Conservation (phyloP, 2,797 vertebrate genomes). For the Hoplostethus mediterraneus region DNA sequence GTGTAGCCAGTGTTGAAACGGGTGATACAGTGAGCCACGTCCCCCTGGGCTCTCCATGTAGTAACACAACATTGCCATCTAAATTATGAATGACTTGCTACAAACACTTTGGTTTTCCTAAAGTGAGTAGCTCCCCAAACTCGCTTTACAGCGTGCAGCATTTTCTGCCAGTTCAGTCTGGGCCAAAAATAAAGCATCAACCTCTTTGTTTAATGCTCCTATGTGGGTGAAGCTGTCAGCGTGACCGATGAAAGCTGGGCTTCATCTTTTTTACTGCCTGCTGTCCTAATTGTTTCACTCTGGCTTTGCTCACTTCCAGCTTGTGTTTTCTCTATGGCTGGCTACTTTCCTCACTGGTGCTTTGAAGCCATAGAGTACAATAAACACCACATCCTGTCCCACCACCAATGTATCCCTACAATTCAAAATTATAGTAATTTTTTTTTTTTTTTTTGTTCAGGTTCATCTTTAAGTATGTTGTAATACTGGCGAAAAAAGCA, state of each 20-base stretch:
- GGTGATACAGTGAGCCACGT: conserved; percentile 29
- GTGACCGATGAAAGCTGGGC: neutral
- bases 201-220: neutral
- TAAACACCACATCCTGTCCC: neutral
- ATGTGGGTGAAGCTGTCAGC: neutral
- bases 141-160: neutral
- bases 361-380: neutral
- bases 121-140: neutral
- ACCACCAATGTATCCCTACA: neutral
- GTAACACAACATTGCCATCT: neutral
- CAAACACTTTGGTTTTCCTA: too few relatives aligned
- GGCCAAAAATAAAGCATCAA: conserved; percentile 4
- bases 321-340: neutral
- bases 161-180: neutral
- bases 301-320: neutral
- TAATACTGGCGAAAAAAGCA: neutral
- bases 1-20: neutral
- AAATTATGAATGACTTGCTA: neutral
- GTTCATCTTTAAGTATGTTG: conserved; percentile 2
- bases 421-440: neutral
- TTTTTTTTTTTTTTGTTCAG: neutral
- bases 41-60: conserved; percentile 6
- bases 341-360: neutral
- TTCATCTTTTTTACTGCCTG: neutral
- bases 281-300: neutral